A percentile compares a stretch with the other conserved stretches of the same genome.
Conservation (phyloP, 2,797 vertebrate species). For the Semotilus atromaculatus region DNA sequence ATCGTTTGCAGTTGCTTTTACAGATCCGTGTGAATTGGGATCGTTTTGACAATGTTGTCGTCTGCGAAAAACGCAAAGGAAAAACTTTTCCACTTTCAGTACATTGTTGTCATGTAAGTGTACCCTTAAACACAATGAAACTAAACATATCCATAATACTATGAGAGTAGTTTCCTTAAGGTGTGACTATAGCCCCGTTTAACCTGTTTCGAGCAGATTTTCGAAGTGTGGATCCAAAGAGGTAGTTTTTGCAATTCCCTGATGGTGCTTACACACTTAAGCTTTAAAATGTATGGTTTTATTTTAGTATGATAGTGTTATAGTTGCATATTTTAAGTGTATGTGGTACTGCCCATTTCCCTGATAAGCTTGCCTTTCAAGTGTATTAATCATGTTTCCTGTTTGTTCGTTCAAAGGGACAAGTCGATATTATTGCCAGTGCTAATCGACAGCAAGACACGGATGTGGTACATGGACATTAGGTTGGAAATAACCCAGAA, state of each 20-base stretch:
- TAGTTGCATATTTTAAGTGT: neutral
- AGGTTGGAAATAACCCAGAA: slow-evolving; percentile 21
- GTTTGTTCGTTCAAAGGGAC: neutral
- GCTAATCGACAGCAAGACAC: slow-evolving; percentile 11
- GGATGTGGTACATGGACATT: neutral
- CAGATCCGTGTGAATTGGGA: too few species aligned
- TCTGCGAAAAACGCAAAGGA: too few species aligned
- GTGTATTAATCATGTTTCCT: slow-evolving; percentile 17
- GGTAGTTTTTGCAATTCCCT: neutral
- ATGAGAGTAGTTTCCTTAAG: neutral
- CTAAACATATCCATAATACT: neutral
- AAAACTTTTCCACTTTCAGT: too few species aligned
- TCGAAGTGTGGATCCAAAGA: neutral
- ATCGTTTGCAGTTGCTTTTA: too few species aligned
- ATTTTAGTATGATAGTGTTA: neutral
- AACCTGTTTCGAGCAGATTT: neutral
- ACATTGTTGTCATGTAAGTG: neutral
- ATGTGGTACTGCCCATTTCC: slow-evolving; percentile 6
- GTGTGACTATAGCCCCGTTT: neutral
- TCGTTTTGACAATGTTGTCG: too few species aligned
- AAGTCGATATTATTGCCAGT: slow-evolving; percentile 22
- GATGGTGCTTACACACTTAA: neutral
- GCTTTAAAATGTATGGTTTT: neutral
- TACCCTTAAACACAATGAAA: neutral
- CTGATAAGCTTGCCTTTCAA: neutral